Conservation (phyloP, 2,113 vertebrate species). For the Gallinago paraguaiae region DNA sequence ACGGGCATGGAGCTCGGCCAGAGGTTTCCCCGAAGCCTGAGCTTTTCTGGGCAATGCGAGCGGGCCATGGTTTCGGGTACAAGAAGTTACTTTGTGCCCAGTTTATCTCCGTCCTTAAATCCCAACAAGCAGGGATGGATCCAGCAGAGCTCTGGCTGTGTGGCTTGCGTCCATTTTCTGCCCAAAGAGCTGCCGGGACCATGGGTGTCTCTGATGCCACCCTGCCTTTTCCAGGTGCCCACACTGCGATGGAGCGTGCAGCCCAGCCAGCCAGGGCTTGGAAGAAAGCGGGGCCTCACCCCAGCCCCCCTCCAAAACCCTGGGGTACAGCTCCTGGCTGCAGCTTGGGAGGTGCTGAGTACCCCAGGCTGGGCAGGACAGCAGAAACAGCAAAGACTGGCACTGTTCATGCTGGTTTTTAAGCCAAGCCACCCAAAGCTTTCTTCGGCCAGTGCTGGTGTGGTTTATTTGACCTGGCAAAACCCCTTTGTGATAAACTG, state of each 20-base stretch:
- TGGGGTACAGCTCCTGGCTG: not conserved
- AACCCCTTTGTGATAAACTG: not conserved
- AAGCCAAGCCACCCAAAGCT: not conserved
- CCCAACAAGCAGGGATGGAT: not conserved
- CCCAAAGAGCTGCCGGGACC: not conserved
- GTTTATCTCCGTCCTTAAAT: not conserved
- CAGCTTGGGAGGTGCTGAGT: not conserved
- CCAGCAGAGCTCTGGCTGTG: not conserved
- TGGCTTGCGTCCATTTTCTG: not conserved
- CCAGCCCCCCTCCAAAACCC: not conserved
- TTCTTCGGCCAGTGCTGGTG: rapidly evolving
- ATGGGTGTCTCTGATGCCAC: not conserved
- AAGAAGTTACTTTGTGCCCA: rapidly evolving
- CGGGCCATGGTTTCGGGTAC: not conserved
- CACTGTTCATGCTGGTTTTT: rapidly evolving
- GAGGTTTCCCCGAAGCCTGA: not conserved
- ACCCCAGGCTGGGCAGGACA: rapidly evolving
- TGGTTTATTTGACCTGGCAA: not conserved
- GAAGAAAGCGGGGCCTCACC: rapidly evolving
- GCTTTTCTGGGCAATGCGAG: rapidly evolving
- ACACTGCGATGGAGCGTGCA: rapidly evolving
- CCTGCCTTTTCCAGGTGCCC: not conserved
- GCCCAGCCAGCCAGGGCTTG: not conserved
- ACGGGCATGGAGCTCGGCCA: rapidly evolving
- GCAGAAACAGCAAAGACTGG: not conserved